Conservation (phyloP, 2,888 invertebrate genomes). For the Plagodis dolabraria region DNA sequence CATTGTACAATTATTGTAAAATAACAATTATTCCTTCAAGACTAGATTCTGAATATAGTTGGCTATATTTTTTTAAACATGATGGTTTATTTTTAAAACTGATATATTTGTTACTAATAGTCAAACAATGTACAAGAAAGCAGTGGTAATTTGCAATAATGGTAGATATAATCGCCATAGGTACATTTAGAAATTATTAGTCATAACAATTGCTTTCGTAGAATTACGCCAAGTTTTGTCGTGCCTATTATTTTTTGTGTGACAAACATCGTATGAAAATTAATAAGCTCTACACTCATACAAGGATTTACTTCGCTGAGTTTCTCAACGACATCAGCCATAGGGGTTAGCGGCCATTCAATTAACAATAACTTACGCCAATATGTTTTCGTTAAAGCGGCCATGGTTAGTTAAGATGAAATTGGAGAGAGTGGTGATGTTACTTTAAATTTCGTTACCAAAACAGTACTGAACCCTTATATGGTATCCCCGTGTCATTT, state of each 20-base stretch:
- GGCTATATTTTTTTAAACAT: too few relatives aligned
- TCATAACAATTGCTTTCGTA: constrained; percentile 19
- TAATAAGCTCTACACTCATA: constrained; percentile 6
- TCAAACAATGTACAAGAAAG: too few relatives aligned
- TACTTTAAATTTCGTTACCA: too few relatives aligned
- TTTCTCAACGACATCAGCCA: constrained; percentile 17
- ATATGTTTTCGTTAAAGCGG: constrained; percentile 6
- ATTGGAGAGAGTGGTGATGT: too few relatives aligned
- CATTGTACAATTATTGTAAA: too few relatives aligned
- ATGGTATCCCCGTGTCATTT: too few relatives aligned
- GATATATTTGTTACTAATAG: too few relatives aligned
- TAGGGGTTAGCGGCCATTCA: constrained; percentile 9
- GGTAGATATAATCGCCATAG: constrained; percentile 1
- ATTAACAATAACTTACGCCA: constrained; percentile 7
- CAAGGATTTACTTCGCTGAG: constrained; percentile 8
- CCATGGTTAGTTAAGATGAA: constrained; percentile 8
- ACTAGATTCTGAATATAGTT: too few relatives aligned
- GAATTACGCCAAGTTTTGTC: constrained; percentile 1
- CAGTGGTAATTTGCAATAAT: neutral
- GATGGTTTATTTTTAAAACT: too few relatives aligned
- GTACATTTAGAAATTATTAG: constrained; percentile 1
- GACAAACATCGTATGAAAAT: constrained; percentile 13
- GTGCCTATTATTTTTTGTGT: constrained; percentile 8
- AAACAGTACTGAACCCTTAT: too few relatives aligned
- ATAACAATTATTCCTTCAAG: too few relatives aligned